phyloP scores from a whole-genome alignment of 1,140 invertebrate genomes.

The Argopecten irradians region DNA sequence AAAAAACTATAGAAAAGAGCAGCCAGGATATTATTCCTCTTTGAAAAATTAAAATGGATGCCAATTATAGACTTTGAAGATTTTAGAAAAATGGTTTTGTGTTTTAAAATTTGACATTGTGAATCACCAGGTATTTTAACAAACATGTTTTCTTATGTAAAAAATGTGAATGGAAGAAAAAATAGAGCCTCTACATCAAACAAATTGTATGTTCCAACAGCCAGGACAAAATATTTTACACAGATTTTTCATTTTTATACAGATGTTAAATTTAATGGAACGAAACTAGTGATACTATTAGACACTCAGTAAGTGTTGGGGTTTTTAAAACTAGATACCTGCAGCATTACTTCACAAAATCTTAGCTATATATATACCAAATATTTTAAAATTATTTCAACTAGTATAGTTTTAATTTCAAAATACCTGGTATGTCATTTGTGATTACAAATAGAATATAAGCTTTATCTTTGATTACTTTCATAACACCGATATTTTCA shows the following conservation, averaged over 20 bases:
- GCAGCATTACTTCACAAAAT: background rate
- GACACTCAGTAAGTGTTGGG: background rate
- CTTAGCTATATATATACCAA: background rate
- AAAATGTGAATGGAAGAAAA: background rate
- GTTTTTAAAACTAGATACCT: background rate
- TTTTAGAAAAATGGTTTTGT: no score
- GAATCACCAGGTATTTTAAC: no score
- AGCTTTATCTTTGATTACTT: background rate
- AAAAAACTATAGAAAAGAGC: no score
- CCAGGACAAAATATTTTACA: no score
- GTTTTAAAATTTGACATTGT: no score
- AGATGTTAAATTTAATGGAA: background rate
- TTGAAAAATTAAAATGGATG: no score
- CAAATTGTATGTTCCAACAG: background rate
- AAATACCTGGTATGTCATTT: background rate
- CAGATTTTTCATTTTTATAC: background rate
- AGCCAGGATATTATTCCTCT: no score
- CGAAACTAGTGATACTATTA: background rate
- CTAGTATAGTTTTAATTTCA: background rate
- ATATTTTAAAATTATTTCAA: background rate
- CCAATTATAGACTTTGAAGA: no score
- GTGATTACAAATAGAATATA: background rate
- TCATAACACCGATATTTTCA: background rate
- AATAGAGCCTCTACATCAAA: background rate
- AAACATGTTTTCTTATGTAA: background rate